A percentile compares a stretch with the other conserved stretches of the same genome.
These are phyloP conservation scores for Xiphophorus couchianus DNA, from an alignment of 2,113 vertebrate species.

Conservation along the genomic window DNA sequence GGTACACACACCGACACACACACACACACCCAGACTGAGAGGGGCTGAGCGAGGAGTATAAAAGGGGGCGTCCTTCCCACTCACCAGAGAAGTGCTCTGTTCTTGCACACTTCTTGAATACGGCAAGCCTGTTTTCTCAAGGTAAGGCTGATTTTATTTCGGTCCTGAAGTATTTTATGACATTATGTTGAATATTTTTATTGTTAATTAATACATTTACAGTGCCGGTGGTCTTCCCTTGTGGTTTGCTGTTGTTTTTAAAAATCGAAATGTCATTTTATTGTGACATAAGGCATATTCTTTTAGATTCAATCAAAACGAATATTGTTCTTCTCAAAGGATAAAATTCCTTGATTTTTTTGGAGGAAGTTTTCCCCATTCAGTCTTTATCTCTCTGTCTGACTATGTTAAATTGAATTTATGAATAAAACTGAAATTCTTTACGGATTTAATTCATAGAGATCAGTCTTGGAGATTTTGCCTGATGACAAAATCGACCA, in stretches of 20 bases:
- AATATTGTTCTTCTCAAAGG: background rate
- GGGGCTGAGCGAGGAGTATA: conserved; percentile 69
- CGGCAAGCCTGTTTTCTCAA: conserved; percentile 57
- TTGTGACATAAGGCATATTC: background rate
- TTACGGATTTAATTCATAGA: background rate
- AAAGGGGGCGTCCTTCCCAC: conserved; percentile 73
- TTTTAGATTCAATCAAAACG: background rate
- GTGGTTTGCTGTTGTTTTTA: background rate
- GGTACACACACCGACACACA: conserved; percentile 35
- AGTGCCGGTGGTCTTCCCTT: background rate
- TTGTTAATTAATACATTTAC: background rate
- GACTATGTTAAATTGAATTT: background rate
- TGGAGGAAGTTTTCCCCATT: too few relatives aligned
- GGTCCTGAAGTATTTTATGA: background rate
- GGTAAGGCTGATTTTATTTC: conserved; percentile 60
- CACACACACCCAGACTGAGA: conserved; percentile 39
- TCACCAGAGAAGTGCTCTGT: conserved; percentile 66
- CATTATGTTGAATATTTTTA: background rate
- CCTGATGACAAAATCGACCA: background rate
- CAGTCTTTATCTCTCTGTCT: too few relatives aligned
- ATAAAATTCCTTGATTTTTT: background rate
- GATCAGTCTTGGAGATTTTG: background rate
- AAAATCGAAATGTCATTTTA: background rate
- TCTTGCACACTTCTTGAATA: conserved; percentile 59
- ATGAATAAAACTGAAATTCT: background rate